Base-by-base conservation (phyloP, 2,888 invertebrate species). In the Troides oblongomaculatus region DNA sequence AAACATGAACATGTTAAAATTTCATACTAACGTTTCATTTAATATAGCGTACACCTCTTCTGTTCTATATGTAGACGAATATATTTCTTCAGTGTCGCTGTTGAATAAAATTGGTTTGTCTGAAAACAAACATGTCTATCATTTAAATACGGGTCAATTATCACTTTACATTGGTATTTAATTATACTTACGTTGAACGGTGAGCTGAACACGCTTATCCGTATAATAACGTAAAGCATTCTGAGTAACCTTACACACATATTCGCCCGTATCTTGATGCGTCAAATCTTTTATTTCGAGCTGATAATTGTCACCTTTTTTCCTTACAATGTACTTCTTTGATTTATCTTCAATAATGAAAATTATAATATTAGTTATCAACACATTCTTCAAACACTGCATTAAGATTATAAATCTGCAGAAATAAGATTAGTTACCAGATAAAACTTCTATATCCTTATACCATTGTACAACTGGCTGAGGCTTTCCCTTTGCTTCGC, bases 31-130 rank as follows among this genome's bases (percentile, higher is more conserved):
- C 92, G 84, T 86, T 77, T 88, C 87, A 74, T 89, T 88, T 62
- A 90, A 71, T 72, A 92, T 87, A 10, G 89, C 91, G 66, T 87
- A 91, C 4, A 88, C 82, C 81, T 92, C 92, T 75, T 86, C 86
- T 72, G 83, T 82, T 74, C 82, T 85, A 72, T 79, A 85, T 73
- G 79, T 84, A 60, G 80, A 78, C 25, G 81, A 76, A 65, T 81
- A 84, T 63, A 80, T 72, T 71, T 81, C 79, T 72, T 84, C 80
- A 3, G 82, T 87, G 7, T 79, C 75, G 57, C 79, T 76, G 72
- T 89, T 81, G 71, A 83, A 78, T 58, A 89, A 72, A 14, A 90
- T 76, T 7, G 92, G 92, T 73, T 88, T 89, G 76, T 92, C 92
- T 92, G 84, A 69, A 87, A 64, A 61, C 17, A 60, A 53, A 39